Evolutionary conservation across 2,113 vertebrate genomes (phyloP).

Genomic region (Mormoops blainvillei): DNA sequence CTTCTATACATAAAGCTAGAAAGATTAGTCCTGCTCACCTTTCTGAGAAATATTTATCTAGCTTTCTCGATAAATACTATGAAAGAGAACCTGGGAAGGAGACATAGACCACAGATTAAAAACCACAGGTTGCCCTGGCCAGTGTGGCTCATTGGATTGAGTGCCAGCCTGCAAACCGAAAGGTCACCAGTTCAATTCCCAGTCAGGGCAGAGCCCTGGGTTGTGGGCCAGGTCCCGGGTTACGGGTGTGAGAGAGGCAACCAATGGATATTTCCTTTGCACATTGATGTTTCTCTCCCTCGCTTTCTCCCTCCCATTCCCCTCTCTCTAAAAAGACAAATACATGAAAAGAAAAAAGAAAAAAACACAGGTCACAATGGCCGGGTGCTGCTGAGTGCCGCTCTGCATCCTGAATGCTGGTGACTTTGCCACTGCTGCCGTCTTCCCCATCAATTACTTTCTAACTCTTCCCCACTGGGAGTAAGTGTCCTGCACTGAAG

Average conservation of each 20-base stretch:
- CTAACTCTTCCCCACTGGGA: neutral
- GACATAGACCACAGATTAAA: slow-evolving; percentile 3
- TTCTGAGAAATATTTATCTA: slow-evolving; percentile 9
- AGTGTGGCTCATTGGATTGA: too few relatives aligned
- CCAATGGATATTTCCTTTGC: too few relatives aligned
- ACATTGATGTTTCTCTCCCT: too few relatives aligned
- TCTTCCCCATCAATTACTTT: neutral
- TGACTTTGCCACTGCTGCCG: neutral
- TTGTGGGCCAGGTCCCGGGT: too few relatives aligned
- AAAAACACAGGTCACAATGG: neutral
- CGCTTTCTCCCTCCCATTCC: too few relatives aligned
- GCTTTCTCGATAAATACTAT: slow-evolving; percentile 18
- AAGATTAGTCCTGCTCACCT: slow-evolving; percentile 31
- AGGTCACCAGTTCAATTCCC: too few relatives aligned
- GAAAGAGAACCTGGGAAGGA: slow-evolving; percentile 12
- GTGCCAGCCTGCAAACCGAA: too few relatives aligned
- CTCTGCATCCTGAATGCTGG: fast-evolving
- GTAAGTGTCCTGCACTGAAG: neutral
- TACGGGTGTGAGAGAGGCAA: too few relatives aligned
- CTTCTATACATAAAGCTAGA: neutral
- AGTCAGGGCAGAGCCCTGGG: too few relatives aligned
- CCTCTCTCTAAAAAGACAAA: too few relatives aligned
- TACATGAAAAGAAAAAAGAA: neutral
- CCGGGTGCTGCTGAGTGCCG: neutral
- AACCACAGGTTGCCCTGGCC: neutral